A percentile compares a stretch with the other conserved stretches of the same genome.
Evolutionary conservation across 2,888 invertebrate genomes (phyloP).

Genomic region (Drosophila vallismaia): DNA sequence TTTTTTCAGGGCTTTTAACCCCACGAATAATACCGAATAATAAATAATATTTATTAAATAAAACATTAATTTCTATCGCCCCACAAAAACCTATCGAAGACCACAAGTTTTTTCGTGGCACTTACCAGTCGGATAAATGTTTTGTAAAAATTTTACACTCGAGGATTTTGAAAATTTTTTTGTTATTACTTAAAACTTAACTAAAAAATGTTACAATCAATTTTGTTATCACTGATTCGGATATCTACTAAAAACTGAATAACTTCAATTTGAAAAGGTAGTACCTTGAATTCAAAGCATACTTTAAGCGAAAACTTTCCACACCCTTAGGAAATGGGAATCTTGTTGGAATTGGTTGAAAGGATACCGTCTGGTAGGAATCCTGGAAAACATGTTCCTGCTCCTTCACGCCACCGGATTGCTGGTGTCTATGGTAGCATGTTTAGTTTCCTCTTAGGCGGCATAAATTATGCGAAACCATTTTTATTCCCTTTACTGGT

Average conservation of each 20-base stretch:
- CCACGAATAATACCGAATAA: no score
- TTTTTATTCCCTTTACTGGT: conserved; percentile 40
- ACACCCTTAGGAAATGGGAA: neutral
- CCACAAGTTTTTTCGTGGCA: neutral
- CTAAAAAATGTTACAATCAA: neutral
- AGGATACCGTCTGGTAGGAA: conserved; percentile 12
- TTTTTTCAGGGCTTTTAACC: no score
- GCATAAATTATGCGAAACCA: conserved; percentile 54
- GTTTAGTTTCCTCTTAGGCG: conserved; percentile 10
- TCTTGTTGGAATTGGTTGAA: conserved; percentile 23
- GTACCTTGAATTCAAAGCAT: neutral
- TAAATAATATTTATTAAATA: no score
- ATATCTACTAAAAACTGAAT: neutral
- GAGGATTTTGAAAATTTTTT: neutral
- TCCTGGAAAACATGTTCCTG: conserved; percentile 30
- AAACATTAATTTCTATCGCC: no score
- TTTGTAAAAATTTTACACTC: neutral
- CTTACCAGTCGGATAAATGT: neutral
- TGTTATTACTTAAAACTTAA: neutral
- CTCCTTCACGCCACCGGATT: neutral
- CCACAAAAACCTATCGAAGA: no score
- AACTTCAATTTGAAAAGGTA: neutral
- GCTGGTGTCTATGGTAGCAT: neutral
- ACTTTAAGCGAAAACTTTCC: neutral
- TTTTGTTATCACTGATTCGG: neutral